Base-by-base conservation (phyloP, 2,797 vertebrate genomes). In the Sternotherus odoratus region DNA sequence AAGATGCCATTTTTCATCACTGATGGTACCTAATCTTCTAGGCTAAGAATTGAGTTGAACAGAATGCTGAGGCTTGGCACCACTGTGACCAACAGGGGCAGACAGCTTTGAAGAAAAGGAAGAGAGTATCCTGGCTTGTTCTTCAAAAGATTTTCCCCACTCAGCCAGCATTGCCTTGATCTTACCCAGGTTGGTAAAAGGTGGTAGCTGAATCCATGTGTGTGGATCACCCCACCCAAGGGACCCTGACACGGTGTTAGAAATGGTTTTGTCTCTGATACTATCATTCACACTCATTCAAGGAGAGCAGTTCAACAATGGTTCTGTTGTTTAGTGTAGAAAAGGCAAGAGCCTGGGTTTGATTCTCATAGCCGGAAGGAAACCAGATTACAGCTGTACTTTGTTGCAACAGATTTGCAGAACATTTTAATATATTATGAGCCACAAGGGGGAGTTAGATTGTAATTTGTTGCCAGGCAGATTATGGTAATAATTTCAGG, bases 401-500 rank as follows among this genome's bases (percentile, higher is more conserved):
- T 28, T 43, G 4, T 13, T 74, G 8, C 49, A 51, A 24, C 16
- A 79, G 46, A 3, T 57, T 57, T 94, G 12, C 10, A 16, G 21
- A 39, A 15, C 60, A 6, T 82, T 0, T 46, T 84, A 82, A 12
- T 60, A 15, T 63, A 5, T 21, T 50, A 17, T 30, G 85, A 92
- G 51, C 95, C 95, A 79, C 93, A 85, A 85, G 97, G 56, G 94
- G 94, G 94, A 86, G 95, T 30, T 63, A 89, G 80, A 12, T 82
- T 86, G 57, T 66, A 82, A 81, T 4, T 60, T 86, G 72, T 87
- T 88, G 48, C 49, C 60, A 84, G 23, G 79, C 57, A 77, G 39
- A 24, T 90, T 49, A 13, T 57, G 43, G 7, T n/a, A 33, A 85
- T 8, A 5, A 1, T 80, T 89, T 91, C 3, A 1, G 30, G 49